These are phyloP conservation scores for Platichthys stellatus DNA, from an alignment of 2,113 vertebrate genomes.

Conservation along the genomic window DNA sequence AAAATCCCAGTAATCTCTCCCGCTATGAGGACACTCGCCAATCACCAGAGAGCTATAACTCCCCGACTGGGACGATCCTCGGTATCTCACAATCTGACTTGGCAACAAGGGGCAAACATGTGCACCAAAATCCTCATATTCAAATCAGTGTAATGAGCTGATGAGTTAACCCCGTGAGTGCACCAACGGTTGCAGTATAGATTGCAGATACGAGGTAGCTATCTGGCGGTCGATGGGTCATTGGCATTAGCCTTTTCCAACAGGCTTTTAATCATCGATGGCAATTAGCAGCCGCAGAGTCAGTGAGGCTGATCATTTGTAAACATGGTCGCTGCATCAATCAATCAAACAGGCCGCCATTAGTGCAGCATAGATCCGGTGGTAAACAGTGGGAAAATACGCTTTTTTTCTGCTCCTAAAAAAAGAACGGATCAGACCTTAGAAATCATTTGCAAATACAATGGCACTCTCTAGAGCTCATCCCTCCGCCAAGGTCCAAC, in stretches of 20 bases:
- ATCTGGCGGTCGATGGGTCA: constrained; percentile 33
- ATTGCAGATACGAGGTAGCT: constrained; percentile 25
- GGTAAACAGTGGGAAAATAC: constrained; percentile 12
- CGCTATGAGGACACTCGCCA: constrained; percentile 16
- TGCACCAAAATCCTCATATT: constrained; percentile 6
- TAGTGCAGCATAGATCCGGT: constrained; percentile 27
- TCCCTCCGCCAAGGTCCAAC: no score
- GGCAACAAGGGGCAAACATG: constrained; percentile 20
- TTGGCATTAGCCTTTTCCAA: constrained; percentile 42
- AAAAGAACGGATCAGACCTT: not conserved
- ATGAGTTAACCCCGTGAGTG: constrained; percentile 22
- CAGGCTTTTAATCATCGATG: constrained; percentile 62
- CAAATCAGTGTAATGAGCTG: constrained; percentile 25
- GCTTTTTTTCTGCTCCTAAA: not conserved
- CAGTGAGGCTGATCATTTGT: constrained; percentile 61
- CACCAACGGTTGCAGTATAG: constrained; percentile 22
- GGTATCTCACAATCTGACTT: constrained; percentile 18
- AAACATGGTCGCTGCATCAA: constrained; percentile 53
- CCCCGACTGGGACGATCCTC: constrained; percentile 19
- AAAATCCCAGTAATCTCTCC: constrained; percentile 52
- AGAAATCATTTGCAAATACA: no score
- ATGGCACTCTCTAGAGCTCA: no score
- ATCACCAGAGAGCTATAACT: constrained; percentile 21
- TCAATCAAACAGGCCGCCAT: constrained; percentile 60
- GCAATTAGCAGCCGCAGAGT: constrained; percentile 67